Conservation (phyloP, 2,797 vertebrate species). For the Hypotaenidia philippensis region DNA sequence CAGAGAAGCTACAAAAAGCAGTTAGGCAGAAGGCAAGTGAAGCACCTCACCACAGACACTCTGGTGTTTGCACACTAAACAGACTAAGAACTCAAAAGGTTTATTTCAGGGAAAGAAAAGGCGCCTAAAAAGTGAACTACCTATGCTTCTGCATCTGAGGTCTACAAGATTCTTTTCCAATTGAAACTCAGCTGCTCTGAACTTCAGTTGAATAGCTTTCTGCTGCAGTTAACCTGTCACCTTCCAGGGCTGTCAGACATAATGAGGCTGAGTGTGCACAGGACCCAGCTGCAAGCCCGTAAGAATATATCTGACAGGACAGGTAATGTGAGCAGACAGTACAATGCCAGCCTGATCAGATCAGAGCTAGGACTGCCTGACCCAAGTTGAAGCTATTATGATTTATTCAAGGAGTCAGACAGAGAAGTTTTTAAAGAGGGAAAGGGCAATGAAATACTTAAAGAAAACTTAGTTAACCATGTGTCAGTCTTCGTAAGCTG, state of each 20-base stretch:
- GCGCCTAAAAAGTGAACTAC: background rate
- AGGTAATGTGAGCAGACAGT: background rate
- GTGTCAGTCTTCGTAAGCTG: background rate
- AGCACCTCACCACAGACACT: background rate
- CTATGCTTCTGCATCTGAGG: background rate
- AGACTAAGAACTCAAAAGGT: fast-evolving
- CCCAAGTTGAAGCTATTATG: background rate
- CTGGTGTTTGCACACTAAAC: background rate
- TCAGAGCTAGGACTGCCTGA: background rate
- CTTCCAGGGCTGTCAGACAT: background rate
- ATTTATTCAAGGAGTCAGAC: conserved; percentile 44
- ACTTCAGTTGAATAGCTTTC: background rate
- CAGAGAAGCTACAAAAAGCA: background rate
- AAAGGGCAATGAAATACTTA: background rate
- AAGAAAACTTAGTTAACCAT: background rate
- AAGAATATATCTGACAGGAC: background rate
- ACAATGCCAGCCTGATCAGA: background rate
- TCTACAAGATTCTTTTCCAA: background rate
- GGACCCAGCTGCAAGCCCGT: background rate
- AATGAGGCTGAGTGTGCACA: background rate
- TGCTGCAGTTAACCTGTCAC: conserved; percentile 34
- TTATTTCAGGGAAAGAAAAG: background rate
- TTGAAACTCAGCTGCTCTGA: background rate
- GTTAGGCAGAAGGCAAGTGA: background rate
- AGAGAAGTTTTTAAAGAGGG: background rate